Evolutionary conservation across 2,797 vertebrate genomes (phyloP).

Genomic region (Acanthis flammea): DNA sequence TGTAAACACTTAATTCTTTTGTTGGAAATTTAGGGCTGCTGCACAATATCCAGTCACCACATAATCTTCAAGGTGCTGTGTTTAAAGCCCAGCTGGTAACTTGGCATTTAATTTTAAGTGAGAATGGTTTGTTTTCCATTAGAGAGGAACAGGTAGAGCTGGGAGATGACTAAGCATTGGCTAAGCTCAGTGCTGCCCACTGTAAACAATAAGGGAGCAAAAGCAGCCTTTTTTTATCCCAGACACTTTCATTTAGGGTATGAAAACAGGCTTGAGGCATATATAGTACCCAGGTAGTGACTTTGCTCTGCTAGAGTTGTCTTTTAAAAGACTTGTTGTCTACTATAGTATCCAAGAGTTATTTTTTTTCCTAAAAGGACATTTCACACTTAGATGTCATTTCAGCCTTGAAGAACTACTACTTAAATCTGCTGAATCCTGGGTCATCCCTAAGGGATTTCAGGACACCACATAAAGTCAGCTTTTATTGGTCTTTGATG

Average conservation of each 20-base stretch:
- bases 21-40: not conserved
- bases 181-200: rapidly evolving
- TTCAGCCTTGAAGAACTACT: not conserved
- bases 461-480: constrained; percentile 7
- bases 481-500: not conserved
- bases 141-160: not conserved
- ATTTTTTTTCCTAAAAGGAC: not conserved
- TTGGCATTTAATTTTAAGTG: not conserved
- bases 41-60: not conserved
- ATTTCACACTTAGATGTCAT: not conserved
- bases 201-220: not conserved
- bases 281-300: not conserved
- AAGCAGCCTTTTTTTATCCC: not conserved
- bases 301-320: not conserved
- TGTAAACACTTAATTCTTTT: not conserved
- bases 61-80: not conserved
- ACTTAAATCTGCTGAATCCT: not conserved
- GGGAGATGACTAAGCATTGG: not conserved
- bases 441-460: not conserved
- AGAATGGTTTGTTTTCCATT: not conserved
- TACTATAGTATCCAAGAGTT: not conserved
- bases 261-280: not conserved
- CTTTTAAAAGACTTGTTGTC: not conserved
- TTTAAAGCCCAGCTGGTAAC: not conserved
- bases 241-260: not conserved